phyloP scores from a whole-genome alignment of 2,888 invertebrate species.

The Drosophila antonietae region DNA sequence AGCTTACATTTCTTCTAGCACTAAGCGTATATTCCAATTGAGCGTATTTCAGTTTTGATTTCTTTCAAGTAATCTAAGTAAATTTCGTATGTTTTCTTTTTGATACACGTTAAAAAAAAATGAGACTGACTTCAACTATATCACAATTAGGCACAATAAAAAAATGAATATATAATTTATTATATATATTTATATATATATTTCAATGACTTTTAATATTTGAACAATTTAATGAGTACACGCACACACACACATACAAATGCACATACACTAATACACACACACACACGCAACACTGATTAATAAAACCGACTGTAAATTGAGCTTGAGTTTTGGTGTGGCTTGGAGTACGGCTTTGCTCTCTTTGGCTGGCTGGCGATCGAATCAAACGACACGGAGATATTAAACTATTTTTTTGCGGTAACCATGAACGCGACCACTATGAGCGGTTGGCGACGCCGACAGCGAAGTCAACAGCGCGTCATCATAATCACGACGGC shows the following conservation, averaged over 20 bases:
- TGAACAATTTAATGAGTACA: constrained; percentile 11
- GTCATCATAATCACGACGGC: constrained; percentile 66
- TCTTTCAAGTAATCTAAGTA: background rate
- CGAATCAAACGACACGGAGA: constrained; percentile 84
- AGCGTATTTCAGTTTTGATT: constrained; percentile 3
- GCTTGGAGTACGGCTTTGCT: constrained; percentile 7
- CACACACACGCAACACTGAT: constrained; percentile 1
- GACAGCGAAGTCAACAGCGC: constrained; percentile 65
- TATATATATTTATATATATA: constrained; percentile 20
- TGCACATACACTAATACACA: background rate
- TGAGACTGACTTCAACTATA: constrained; percentile 21
- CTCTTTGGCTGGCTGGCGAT: constrained; percentile 72
- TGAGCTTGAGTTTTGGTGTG: constrained; percentile 5
- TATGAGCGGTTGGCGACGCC: constrained; percentile 81
- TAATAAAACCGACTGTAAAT: constrained; percentile 7
- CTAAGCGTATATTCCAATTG: background rate
- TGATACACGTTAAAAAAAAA: constrained; percentile 17
- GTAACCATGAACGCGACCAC: constrained; percentile 85
- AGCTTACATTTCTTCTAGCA: constrained; percentile 30
- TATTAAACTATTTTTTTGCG: constrained; percentile 85
- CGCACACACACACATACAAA: constrained; percentile 2
- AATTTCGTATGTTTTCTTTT: background rate
- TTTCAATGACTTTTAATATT: constrained; percentile 17
- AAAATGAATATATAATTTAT: constrained; percentile 34
- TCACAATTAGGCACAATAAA: constrained; percentile 54